phyloP scores from a whole-genome alignment of 2,888 invertebrate genomes.

The Chymomyza fuscimana region DNA sequence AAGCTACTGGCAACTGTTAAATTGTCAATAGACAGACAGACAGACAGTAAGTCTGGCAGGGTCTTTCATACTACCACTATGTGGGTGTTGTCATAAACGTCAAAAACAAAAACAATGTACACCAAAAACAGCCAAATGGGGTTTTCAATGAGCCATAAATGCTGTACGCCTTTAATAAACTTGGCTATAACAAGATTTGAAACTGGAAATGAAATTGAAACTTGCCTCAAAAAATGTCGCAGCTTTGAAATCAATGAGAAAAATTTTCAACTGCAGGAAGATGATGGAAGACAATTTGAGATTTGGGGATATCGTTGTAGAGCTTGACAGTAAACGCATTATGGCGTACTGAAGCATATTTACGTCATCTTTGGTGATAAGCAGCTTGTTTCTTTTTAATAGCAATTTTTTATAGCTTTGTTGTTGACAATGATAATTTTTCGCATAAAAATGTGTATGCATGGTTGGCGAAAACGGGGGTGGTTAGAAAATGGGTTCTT shows the following conservation, averaged over 20 bases:
- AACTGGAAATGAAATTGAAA: conserved; percentile 54
- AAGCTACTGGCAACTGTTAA: conserved; percentile 56
- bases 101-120: neutral
- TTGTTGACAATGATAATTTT: no score
- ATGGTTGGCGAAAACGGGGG: no score
- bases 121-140: conserved; percentile 73
- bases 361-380: no score
- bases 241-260: conserved; percentile 14
- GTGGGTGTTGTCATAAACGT: conserved; percentile 40
- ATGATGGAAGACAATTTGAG: neutral
- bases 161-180: conserved; percentile 72
- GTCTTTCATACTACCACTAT: conserved; percentile 19
- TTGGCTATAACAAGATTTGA: conserved; percentile 62
- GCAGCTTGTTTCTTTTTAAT: no score
- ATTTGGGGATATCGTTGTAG: neutral
- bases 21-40: conserved; percentile 51
- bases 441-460: no score
- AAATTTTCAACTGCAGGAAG: neutral
- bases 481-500: no score
- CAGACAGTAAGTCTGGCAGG: conserved; percentile 23
- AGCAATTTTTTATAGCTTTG: no score
- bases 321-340: no score
- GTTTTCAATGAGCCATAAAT: conserved; percentile 71
- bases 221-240: conserved; percentile 45
- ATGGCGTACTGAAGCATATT: no score